Percentiles rank a stretch among this genome's conserved stretches.
These are phyloP conservation scores for Sandelia bainsii DNA, from an alignment of 2,797 vertebrate species.

Conservation along the genomic window DNA sequence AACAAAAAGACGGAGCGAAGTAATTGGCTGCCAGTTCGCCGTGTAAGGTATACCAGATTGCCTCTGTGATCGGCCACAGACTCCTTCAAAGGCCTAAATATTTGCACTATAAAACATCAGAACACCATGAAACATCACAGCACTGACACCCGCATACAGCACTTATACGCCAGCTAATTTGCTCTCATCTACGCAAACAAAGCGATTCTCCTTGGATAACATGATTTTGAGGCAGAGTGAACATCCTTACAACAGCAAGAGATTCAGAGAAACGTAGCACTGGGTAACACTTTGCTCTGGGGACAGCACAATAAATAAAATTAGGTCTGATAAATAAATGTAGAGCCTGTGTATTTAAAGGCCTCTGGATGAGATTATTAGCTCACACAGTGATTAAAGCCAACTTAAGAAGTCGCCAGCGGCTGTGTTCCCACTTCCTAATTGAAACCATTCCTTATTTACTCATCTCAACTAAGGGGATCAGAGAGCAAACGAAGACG, in stretches of 20 bases:
- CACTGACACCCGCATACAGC: slow-evolving; percentile 34
- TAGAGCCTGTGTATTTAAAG: slow-evolving; percentile 64
- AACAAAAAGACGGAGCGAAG: slow-evolving; percentile 62
- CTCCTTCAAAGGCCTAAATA: slow-evolving; percentile 32
- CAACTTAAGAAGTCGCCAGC: slow-evolving; percentile 71
- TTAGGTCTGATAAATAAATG: slow-evolving; percentile 64
- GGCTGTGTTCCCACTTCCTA: slow-evolving; percentile 76
- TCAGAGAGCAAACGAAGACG: slow-evolving; percentile 61
- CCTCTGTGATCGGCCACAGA: slow-evolving; percentile 41
- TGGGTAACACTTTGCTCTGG: slow-evolving; percentile 50
- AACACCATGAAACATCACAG: slow-evolving; percentile 31
- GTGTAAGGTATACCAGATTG: slow-evolving; percentile 55
- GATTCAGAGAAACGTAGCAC: slow-evolving; percentile 30
- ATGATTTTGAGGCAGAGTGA: slow-evolving; percentile 53
- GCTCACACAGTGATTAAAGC: slow-evolving; percentile 81
- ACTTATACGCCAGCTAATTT: slow-evolving; percentile 45
- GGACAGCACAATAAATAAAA: slow-evolving; percentile 63
- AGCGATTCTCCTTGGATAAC: slow-evolving; percentile 61
- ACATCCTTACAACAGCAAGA: slow-evolving; percentile 45
- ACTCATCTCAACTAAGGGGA: slow-evolving; percentile 75
- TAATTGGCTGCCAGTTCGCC: slow-evolving; percentile 70
- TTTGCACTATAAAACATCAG: slow-evolving; percentile 36
- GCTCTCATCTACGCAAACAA: slow-evolving; percentile 64
- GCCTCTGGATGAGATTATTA: slow-evolving; percentile 74
- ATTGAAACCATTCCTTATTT: slow-evolving; percentile 85